A percentile compares a stretch with the other conserved stretches of the same genome.
phyloP scores from a whole-genome alignment of 2,888 invertebrate species.

The Rhagonycha fulva region DNA sequence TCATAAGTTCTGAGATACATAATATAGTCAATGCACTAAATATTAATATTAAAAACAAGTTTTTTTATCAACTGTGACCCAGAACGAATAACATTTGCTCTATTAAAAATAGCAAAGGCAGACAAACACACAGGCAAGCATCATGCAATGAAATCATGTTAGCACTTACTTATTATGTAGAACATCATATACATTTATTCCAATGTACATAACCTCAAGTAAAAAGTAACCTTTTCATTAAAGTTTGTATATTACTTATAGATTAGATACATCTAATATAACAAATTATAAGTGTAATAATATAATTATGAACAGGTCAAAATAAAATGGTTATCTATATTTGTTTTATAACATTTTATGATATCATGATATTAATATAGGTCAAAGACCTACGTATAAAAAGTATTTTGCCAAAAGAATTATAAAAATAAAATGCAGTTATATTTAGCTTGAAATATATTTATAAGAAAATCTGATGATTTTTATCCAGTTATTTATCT shows the following conservation, averaged over 20 bases:
- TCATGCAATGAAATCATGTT: neutral
- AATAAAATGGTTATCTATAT: slow-evolving; percentile 5
- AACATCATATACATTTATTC: neutral
- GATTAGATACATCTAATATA: neutral
- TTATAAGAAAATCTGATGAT: neutral
- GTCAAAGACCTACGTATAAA: slow-evolving; percentile 14
- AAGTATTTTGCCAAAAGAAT: neutral
- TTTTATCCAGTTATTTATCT: neutral
- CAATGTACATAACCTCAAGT: neutral
- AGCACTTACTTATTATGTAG: neutral
- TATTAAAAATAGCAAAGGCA: neutral
- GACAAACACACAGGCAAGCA: neutral
- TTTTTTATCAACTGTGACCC: neutral
- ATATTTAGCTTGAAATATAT: neutral
- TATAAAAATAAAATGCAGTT: neutral
- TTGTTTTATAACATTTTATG: slow-evolving; percentile 10
- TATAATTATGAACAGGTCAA: neutral
- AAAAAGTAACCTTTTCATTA: neutral
- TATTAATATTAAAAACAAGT: neutral
- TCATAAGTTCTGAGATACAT: too few species aligned
- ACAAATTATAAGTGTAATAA: neutral
- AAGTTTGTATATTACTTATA: neutral
- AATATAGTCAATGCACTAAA: neutral
- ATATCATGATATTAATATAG: slow-evolving; percentile 18
- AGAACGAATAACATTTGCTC: neutral